These are phyloP conservation scores for Urocitellus parryii DNA, from an alignment of 2,113 vertebrate genomes.

Conservation along the genomic window DNA sequence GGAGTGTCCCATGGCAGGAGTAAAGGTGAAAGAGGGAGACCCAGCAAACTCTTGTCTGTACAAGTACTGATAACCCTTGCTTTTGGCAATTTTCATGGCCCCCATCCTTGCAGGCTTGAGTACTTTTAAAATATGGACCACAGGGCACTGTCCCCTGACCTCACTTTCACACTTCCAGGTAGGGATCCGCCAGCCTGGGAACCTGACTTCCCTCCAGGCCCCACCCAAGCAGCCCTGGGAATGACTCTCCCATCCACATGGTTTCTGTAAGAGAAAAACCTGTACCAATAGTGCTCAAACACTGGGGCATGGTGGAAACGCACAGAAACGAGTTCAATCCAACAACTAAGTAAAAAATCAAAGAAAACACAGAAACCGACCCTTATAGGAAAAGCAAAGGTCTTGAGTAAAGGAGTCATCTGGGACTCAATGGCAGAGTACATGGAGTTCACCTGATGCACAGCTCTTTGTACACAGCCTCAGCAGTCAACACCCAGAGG, in stretches of 20 bases:
- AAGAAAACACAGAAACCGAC: background rate
- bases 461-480: fast-evolving
- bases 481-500: background rate
- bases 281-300: background rate
- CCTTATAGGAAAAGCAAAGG: background rate
- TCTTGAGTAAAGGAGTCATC: background rate
- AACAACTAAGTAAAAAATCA: background rate
- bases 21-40: too few relatives aligned
- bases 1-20: too few relatives aligned
- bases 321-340: background rate
- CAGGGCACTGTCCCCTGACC: background rate
- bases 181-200: too few relatives aligned
- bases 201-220: background rate
- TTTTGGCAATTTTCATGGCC: too few relatives aligned
- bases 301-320: background rate
- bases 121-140: background rate
- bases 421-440: background rate
- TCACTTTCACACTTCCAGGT: background rate
- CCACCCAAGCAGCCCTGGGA: background rate
- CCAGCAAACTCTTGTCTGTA: too few relatives aligned
- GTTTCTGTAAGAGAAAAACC: background rate
- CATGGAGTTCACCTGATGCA: background rate
- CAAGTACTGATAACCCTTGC: too few relatives aligned
- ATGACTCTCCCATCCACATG: background rate
- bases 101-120: too few relatives aligned